Percentiles rank a stretch among this genome's conserved stretches.
Evolutionary conservation across 2,797 vertebrate genomes (phyloP).

Genomic region (Anabas testudineus): DNA sequence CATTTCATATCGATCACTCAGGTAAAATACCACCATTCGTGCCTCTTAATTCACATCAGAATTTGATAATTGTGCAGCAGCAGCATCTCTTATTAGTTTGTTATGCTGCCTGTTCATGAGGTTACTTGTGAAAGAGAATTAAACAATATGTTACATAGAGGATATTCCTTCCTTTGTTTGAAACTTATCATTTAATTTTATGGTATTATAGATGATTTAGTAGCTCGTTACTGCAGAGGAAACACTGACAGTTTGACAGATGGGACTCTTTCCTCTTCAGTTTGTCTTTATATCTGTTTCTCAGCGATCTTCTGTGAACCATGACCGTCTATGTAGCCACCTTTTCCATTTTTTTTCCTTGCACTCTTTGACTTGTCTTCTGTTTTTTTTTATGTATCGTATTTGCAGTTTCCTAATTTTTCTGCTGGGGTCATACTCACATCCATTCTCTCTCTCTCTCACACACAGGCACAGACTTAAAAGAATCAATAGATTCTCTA

Average conservation of each 20-base stretch:
- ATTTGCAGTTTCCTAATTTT: conserved; percentile 14
- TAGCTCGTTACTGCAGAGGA: background rate
- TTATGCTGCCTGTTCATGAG: background rate
- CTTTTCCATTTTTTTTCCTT: conserved; percentile 48
- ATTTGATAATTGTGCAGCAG: background rate
- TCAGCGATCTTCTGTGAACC: conserved; percentile 27
- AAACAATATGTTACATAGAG: background rate
- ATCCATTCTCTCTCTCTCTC: conserved; percentile 3
- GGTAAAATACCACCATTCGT: too few relatives aligned
- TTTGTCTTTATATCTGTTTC: background rate
- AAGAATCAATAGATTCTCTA: conserved; percentile 67
- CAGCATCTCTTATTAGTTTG: background rate
- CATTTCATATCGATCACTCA: conserved; percentile 1
- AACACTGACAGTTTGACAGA: background rate
- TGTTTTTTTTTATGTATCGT: conserved; percentile 24
- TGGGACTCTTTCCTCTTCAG: conserved; percentile 8
- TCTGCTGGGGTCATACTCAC: conserved; percentile 25
- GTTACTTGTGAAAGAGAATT: conserved; percentile 1
- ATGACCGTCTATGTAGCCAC: conserved; percentile 6
- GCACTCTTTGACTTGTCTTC: background rate
- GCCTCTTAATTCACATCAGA: background rate
- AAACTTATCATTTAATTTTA: background rate
- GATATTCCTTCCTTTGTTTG: background rate
- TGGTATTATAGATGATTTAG: background rate
- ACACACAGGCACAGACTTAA: conserved; percentile 40